Base-by-base conservation (phyloP, 1,140 invertebrate species). In the Trichogramma pretiosum region DNA sequence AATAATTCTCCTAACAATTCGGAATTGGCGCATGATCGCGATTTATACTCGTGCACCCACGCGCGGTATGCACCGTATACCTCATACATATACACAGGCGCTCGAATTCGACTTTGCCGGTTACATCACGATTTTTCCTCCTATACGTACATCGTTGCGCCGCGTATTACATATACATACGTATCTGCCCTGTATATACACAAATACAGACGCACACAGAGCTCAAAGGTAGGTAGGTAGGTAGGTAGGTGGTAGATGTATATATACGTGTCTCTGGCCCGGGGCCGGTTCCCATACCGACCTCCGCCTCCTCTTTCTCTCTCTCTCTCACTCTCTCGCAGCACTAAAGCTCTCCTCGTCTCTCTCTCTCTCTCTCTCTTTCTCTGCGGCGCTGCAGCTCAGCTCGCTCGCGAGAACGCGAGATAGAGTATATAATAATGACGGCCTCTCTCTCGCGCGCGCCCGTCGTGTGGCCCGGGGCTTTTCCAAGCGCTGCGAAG, bases 251-350 rank as follows among this genome's bases (percentile, higher is more conserved):
- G 14, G 36, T 11, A 14, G 36, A 14, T 18, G 44, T 35, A 43
- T n/a, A n/a, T n/a, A n/a, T 48, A 48, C 42, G 46, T 38, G 46
- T 48, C 38, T 26, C 13, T 33, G 35, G 28, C 48, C 41, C 19
- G 41, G 35, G 28, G 48, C 40, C 41, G 48, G 28, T 49, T 49
- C 48, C 48, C 48, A 49, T 49, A 49, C 40, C 40, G 47, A 51
- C 46, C 41, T 52, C 48, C 32, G 39, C 40, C n/a, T n/a, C n/a
- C n/a, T n/a, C n/a, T n/a, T n/a, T n/a, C n/a, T n/a, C n/a, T n/a
- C n/a, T n/a, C n/a, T n/a, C n/a, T n/a, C n/a, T n/a, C n/a, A n/a
- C n/a, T n/a, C n/a, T n/a, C n/a, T n/a, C n/a, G n/a, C n/a, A n/a
- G n/a, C n/a, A n/a, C n/a, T n/a, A n/a, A n/a, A n/a, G n/a, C 46